phyloP scores from a whole-genome alignment of 2,113 vertebrate genomes.

The Sylvilagus bachmani region DNA sequence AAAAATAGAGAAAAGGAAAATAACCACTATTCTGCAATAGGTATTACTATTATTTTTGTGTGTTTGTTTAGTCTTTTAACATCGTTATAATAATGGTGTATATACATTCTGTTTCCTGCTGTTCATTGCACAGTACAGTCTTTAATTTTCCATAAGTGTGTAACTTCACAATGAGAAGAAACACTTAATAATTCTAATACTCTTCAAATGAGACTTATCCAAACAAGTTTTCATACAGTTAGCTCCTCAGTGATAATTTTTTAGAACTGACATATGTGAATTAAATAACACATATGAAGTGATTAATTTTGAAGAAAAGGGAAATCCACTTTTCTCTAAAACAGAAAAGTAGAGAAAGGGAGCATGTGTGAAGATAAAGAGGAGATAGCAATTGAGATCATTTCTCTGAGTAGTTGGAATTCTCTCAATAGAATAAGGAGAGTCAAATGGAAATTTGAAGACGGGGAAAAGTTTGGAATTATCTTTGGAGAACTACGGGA shows the following conservation, averaged over 20 bases:
- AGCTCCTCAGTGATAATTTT: not conserved
- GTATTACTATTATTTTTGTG: not conserved
- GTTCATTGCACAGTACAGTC: not conserved
- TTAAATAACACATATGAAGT: not conserved
- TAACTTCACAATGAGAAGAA: slow-evolving; percentile 27
- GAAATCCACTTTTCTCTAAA: slow-evolving; percentile 18
- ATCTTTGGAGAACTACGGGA: not conserved
- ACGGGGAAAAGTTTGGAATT: not conserved
- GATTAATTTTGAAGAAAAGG: slow-evolving; percentile 1
- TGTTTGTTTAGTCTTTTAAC: not conserved
- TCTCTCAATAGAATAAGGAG: slow-evolving; percentile 10
- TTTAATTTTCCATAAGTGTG: not conserved
- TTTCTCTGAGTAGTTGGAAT: not conserved
- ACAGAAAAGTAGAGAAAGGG: not conserved
- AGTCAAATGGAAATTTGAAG: not conserved
- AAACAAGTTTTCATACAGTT: not conserved
- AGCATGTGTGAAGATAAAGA: not conserved
- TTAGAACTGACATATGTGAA: not conserved
- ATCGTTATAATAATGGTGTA: not conserved
- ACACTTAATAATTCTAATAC: not conserved
- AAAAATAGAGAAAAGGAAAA: slow-evolving; percentile 33
- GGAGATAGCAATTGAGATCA: not conserved
- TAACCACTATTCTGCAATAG: not conserved
- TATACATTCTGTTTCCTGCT: not conserved
- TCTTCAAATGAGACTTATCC: not conserved